phyloP scores from a whole-genome alignment of 2,888 invertebrate genomes.

The Eupithecia subumbrata region DNA sequence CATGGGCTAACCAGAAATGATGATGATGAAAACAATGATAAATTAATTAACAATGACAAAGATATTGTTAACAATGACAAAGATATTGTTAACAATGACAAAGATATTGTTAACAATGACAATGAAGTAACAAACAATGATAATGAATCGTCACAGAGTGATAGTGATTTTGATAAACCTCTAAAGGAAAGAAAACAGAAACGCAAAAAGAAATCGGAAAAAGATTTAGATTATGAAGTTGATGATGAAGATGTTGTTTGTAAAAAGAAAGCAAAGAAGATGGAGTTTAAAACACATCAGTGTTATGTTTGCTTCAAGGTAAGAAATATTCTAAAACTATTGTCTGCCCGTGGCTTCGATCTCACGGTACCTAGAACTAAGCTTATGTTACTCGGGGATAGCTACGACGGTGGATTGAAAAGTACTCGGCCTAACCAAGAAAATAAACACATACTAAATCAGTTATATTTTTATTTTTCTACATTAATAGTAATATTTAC shows the following conservation, averaged over 20 bases:
- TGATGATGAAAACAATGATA: neutral
- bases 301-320: constrained; percentile 76
- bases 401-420: too few relatives aligned
- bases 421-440: too few relatives aligned
- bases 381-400: too few relatives aligned
- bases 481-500: too few relatives aligned
- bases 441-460: too few relatives aligned
- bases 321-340: constrained; percentile 7
- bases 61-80: neutral
- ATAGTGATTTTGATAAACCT: constrained; percentile 17
- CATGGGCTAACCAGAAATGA: neutral
- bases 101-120: neutral
- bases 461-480: too few relatives aligned
- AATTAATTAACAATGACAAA: neutral
- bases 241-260: constrained; percentile 17
- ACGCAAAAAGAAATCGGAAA: neutral
- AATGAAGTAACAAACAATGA: neutral
- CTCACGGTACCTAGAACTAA: too few relatives aligned
- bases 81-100: neutral
- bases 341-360: too few relatives aligned
- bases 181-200: constrained; percentile 8
- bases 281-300: constrained; percentile 63
- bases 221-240: constrained; percentile 20
- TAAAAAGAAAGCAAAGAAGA: constrained; percentile 38
- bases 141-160: neutral